phyloP scores from a whole-genome alignment of 2,797 vertebrate species.

The Periophthalmus magnuspinnatus region DNA sequence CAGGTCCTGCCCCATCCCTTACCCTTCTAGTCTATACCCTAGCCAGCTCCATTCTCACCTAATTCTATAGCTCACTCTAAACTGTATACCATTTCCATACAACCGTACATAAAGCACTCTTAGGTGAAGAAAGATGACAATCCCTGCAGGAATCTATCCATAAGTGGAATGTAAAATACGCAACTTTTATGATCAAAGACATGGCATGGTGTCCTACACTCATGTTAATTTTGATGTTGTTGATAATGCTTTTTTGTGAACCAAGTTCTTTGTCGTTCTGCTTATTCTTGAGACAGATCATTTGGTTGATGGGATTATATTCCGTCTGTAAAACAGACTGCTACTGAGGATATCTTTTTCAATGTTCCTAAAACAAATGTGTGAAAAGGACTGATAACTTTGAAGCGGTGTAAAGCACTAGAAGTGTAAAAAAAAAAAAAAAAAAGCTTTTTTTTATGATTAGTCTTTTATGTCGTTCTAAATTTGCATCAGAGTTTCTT shows the following conservation, averaged over 20 bases:
- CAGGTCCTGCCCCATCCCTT: constrained; percentile 8
- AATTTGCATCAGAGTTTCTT: constrained; percentile 58
- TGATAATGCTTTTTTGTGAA: constrained; percentile 59
- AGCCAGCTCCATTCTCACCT: background rate
- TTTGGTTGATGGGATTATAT: constrained; percentile 32
- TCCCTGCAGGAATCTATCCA: constrained; percentile 65
- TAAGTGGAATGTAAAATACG: constrained; percentile 73
- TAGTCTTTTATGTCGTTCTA: constrained; percentile 42
- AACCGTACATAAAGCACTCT: constrained; percentile 38
- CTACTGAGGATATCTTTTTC: constrained; percentile 35
- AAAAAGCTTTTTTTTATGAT: constrained; percentile 31
- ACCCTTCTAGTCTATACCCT: background rate
- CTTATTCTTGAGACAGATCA: constrained; percentile 36
- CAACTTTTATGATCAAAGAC: constrained; percentile 65
- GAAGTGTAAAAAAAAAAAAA: constrained; percentile 33
- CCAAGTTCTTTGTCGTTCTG: constrained; percentile 53
- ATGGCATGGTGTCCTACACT: constrained; percentile 55
- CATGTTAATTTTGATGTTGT: constrained; percentile 54
- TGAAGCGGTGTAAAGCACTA: constrained; percentile 31
- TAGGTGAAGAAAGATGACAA: constrained; percentile 61
- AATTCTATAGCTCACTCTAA: constrained; percentile 1
- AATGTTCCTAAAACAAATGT: constrained; percentile 36
- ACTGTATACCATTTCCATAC: constrained; percentile 14
- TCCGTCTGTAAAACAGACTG: constrained; percentile 24
- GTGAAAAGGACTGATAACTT: constrained; percentile 33